Evolutionary conservation across 2,113 vertebrate species (phyloP).

Genomic region (Ursus arctos): DNA sequence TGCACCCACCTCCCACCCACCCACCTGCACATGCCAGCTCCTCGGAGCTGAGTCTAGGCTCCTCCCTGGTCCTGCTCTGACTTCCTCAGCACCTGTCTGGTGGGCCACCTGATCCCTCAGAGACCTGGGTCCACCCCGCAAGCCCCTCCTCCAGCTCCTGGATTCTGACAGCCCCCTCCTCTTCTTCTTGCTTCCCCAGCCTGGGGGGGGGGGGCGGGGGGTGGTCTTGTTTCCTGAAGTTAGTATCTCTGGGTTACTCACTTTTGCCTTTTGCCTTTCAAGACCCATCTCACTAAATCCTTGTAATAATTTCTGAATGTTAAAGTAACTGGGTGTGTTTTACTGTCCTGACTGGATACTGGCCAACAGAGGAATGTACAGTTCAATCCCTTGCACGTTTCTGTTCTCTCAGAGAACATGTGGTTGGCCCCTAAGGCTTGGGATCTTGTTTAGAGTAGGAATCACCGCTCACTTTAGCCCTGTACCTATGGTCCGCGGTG

Average conservation of each 20-base stretch:
- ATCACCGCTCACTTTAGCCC: neutral
- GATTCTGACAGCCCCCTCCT: neutral
- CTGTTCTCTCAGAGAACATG: neutral
- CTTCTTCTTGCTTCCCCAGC: neutral
- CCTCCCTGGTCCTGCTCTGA: neutral
- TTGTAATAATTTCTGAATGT: neutral
- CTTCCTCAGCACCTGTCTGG: neutral
- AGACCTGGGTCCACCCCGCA: fast-evolving
- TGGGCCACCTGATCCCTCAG: neutral
- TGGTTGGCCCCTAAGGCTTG: neutral
- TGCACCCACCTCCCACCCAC: neutral
- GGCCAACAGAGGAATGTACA: neutral
- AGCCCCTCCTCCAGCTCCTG: neutral
- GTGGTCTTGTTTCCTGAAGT: neutral
- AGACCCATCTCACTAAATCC: neutral
- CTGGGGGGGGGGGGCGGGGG: too few relatives aligned
- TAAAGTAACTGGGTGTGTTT: neutral
- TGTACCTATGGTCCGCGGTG: neutral
- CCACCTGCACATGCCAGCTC: neutral
- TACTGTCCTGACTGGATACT: neutral
- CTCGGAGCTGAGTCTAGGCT: neutral
- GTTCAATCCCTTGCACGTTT: neutral
- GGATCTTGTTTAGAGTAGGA: neutral
- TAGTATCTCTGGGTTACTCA: neutral
- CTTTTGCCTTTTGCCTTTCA: neutral